These are phyloP conservation scores for Theocolax elegans DNA, from an alignment of 1,140 invertebrate genomes.

Conservation along the genomic window DNA sequence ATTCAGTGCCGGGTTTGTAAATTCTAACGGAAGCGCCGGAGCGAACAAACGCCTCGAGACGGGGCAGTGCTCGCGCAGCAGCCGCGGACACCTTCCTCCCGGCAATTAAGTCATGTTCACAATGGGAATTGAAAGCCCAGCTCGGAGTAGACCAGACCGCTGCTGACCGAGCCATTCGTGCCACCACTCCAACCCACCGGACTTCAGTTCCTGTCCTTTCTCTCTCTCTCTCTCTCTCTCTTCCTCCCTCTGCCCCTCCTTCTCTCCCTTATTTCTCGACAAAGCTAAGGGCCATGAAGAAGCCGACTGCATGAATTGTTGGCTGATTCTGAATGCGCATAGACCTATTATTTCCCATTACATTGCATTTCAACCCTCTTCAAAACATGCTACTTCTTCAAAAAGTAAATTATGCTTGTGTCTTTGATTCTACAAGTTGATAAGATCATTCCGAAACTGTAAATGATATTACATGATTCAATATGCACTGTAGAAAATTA, in stretches of 20 bases:
- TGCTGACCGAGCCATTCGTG: conserved; percentile 53
- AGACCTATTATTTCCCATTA: too few relatives aligned
- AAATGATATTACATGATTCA: too few relatives aligned
- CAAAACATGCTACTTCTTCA: too few relatives aligned
- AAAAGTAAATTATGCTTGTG: too few relatives aligned
- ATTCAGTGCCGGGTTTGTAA: neutral
- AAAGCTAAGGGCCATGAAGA: neutral
- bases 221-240: conserved; percentile 1
- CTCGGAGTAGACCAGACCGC: conserved; percentile 51
- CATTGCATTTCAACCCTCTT: too few relatives aligned
- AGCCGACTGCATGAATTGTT: too few relatives aligned
- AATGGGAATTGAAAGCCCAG: conserved; percentile 58
- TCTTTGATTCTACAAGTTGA: too few relatives aligned
- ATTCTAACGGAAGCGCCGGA: neutral
- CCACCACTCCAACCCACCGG: neutral
- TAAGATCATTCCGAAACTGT: too few relatives aligned
- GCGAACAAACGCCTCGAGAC: neutral
- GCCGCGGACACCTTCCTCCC: conserved; percentile 40
- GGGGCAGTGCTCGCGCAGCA: conserved; percentile 47
- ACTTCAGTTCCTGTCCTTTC: neutral
- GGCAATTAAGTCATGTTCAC: conserved; percentile 58
- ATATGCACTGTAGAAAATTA: too few relatives aligned
- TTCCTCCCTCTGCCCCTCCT: neutral
- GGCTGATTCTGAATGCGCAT: neutral
- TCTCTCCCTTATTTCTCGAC: neutral